phyloP scores from a whole-genome alignment of 2,113 vertebrate genomes.

The Pseudorasbora parva region DNA sequence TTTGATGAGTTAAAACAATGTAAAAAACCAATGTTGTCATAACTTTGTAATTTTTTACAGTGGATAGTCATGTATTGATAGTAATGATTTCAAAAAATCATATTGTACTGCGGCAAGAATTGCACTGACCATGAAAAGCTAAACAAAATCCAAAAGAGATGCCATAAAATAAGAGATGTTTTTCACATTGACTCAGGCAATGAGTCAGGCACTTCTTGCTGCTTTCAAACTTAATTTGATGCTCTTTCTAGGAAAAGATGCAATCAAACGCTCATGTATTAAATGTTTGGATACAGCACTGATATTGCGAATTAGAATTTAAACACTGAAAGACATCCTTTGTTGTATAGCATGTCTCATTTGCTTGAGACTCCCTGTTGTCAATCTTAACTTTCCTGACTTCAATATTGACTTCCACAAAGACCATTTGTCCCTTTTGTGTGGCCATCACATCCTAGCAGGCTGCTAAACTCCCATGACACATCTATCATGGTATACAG shows the following conservation, averaged over 20 bases:
- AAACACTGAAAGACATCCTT: neutral
- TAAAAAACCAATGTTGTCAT: too few relatives aligned
- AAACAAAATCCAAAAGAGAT: constrained; percentile 5
- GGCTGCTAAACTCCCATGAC: constrained; percentile 36
- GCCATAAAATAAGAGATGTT: neutral
- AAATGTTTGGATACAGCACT: neutral
- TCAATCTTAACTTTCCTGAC: constrained; percentile 12
- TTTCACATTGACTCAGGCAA: constrained; percentile 26
- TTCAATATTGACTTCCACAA: constrained; percentile 33
- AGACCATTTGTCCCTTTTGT: constrained; percentile 20
- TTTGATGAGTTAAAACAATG: too few relatives aligned
- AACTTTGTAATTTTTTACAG: too few relatives aligned
- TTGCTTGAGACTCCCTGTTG: neutral
- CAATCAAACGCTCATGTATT: neutral
- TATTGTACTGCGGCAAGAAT: constrained; percentile 19
- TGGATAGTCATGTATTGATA: too few relatives aligned
- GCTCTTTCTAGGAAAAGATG: neutral
- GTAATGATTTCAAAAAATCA: constrained; percentile 55
- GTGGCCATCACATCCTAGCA: constrained; percentile 33
- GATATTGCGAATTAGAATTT: neutral
- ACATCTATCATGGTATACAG: constrained; percentile 38
- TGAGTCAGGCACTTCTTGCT: constrained; percentile 17
- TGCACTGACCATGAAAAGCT: constrained; percentile 47
- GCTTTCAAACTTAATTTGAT: neutral
- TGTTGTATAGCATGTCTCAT: neutral